phyloP scores from a whole-genome alignment of 1,140 invertebrate genomes.

The Drosophila lacertosa region DNA sequence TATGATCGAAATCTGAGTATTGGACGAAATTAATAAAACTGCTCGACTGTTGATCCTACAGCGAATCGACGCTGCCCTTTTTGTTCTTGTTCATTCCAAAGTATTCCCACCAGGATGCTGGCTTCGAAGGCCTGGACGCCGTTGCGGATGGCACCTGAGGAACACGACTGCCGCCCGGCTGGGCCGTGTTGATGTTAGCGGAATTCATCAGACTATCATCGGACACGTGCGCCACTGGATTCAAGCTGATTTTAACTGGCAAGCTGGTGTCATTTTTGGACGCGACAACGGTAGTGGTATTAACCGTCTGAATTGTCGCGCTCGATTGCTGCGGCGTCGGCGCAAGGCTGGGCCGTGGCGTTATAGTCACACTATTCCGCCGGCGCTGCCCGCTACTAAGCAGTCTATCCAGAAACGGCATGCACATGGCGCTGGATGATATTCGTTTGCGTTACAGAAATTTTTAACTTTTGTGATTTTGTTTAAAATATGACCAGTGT shows the following conservation, averaged over 20 bases:
- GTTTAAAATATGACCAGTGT: constrained; percentile 1
- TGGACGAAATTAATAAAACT: background rate
- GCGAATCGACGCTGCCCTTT: constrained; percentile 37
- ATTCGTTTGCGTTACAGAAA: constrained; percentile 13
- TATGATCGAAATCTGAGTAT: constrained; percentile 8
- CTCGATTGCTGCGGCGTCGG: constrained; percentile 33
- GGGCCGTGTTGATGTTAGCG: background rate
- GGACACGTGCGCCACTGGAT: background rate
- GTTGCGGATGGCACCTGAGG: background rate
- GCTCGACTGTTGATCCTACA: background rate
- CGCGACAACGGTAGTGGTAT: background rate
- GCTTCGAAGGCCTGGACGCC: background rate
- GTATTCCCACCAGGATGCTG: constrained; percentile 50
- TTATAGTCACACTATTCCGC: constrained; percentile 6
- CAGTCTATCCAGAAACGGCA: constrained; percentile 49
- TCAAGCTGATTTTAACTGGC: background rate
- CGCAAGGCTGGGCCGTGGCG: constrained; percentile 33
- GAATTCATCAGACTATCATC: background rate
- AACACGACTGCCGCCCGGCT: background rate
- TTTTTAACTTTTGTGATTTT: constrained; percentile 9
- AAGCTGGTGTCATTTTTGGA: background rate
- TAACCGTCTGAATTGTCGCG: constrained; percentile 21
- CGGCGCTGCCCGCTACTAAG: constrained; percentile 32
- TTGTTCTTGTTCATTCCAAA: constrained; percentile 49
- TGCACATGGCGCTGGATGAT: constrained; percentile 36